Evolutionary conservation across 2,888 invertebrate species (phyloP).

Genomic region (Sarcophaga caerulescens): DNA sequence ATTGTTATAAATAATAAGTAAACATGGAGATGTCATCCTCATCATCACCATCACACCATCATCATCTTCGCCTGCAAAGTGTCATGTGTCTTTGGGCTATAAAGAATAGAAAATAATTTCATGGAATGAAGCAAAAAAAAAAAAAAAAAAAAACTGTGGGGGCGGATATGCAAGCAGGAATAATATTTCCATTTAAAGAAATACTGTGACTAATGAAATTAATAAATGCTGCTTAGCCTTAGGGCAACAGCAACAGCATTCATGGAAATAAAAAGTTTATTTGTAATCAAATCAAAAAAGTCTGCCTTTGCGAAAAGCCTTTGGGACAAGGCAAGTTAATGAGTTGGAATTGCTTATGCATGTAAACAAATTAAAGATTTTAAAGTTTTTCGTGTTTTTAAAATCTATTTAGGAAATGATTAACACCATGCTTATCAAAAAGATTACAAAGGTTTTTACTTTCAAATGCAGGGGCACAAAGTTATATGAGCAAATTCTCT

Average conservation of each 20-base stretch:
- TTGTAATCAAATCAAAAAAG: slow-evolving; percentile 6
- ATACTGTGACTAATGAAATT: slow-evolving; percentile 20
- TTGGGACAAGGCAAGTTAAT: not conserved
- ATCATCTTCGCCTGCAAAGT: slow-evolving; percentile 11
- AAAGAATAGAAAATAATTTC: slow-evolving; percentile 26
- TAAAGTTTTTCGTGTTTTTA: not conserved
- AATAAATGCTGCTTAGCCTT: slow-evolving; percentile 16
- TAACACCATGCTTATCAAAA: too few species aligned
- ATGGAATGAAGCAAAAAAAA: not conserved
- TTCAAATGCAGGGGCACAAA: too few species aligned
- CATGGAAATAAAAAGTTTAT: not conserved
- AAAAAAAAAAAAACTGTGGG: not conserved
- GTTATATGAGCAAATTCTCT: too few species aligned
- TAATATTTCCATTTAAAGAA: slow-evolving; percentile 26
- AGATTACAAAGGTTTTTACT: too few species aligned
- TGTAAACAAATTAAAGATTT: not conserved
- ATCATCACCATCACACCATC: not conserved
- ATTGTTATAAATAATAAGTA: slow-evolving; percentile 20
- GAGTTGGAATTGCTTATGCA: not conserved
- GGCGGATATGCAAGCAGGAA: not conserved
- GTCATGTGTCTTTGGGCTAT: slow-evolving; percentile 45
- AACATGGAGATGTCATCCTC: not conserved
- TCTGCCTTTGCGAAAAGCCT: not conserved
- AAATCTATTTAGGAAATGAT: not conserved
- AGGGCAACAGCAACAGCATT: slow-evolving; percentile 27